These are phyloP conservation scores for Ligdia adustata DNA, from an alignment of 2,888 invertebrate species.

Conservation along the genomic window DNA sequence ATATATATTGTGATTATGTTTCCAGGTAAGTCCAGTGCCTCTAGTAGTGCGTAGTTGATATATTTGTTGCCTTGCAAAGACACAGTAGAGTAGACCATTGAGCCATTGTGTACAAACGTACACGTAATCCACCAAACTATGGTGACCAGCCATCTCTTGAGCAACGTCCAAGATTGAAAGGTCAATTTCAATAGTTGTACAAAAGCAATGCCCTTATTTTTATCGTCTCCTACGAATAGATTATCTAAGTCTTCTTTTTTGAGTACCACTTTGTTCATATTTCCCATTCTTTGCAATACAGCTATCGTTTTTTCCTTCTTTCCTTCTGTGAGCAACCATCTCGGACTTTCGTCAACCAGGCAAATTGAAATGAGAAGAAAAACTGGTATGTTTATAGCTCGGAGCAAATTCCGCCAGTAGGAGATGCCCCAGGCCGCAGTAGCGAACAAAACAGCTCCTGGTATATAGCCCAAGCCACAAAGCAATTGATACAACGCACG, in stretches of 20 bases:
- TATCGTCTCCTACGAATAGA: constrained; percentile 34
- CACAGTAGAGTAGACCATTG: constrained; percentile 90
- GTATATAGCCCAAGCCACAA: no score
- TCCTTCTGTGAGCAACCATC: constrained; percentile 91
- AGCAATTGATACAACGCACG: no score
- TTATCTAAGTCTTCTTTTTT: constrained; percentile 54
- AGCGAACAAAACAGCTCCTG: constrained; percentile 47
- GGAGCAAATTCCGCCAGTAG: constrained; percentile 87
- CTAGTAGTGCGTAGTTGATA: constrained; percentile 87
- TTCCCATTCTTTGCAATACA: constrained; percentile 85
- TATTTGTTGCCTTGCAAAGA: constrained; percentile 90
- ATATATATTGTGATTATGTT: constrained; percentile 79
- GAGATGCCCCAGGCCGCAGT: constrained; percentile 70
- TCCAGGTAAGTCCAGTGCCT: constrained; percentile 84
- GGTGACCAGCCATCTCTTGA: constrained; percentile 66
- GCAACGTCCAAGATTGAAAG: constrained; percentile 55
- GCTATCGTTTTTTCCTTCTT: constrained; percentile 85
- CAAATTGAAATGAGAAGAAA: constrained; percentile 86
- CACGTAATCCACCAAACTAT: constrained; percentile 84
- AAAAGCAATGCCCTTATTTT: constrained; percentile 48
- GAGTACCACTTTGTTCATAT: constrained; percentile 61
- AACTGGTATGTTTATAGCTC: constrained; percentile 87
- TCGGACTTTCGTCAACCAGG: constrained; percentile 88
- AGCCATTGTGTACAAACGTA: constrained; percentile 90
- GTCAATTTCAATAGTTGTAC: constrained; percentile 56